Conservation (phyloP, 2,797 vertebrate genomes). For the Podarcis lilfordi region DNA sequence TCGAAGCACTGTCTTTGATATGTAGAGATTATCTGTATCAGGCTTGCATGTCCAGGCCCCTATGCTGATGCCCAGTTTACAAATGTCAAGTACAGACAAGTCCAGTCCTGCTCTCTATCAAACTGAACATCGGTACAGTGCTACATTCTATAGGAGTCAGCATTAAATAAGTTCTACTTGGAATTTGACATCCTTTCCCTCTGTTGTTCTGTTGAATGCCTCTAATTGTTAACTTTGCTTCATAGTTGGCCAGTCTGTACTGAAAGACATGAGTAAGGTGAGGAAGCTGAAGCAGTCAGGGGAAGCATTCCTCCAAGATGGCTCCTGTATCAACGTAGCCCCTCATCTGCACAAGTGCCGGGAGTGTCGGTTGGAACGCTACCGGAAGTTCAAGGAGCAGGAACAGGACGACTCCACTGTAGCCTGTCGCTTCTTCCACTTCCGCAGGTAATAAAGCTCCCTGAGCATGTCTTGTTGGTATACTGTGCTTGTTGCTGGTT, state of each 20-base stretch:
- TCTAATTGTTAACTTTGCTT: constrained; percentile 55
- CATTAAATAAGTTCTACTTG: neutral
- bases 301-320: constrained; percentile 97
- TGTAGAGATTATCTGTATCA: neutral
- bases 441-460: constrained; percentile 87
- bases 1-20: no score
- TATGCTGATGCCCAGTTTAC: neutral
- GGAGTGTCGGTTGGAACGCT: constrained; percentile 96
- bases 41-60: neutral
- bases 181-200: constrained; percentile 17
- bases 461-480: constrained; percentile 34
- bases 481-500: constrained; percentile 8
- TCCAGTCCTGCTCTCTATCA: neutral
- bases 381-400: constrained; percentile 95
- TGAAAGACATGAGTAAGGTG: constrained; percentile 96
- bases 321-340: constrained; percentile 98
- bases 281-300: constrained; percentile 97
- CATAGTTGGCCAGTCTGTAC: constrained; percentile 94
- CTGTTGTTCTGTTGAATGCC: constrained; percentile 41
- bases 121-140: neutral
- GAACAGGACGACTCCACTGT: constrained; percentile 98
- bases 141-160: neutral
- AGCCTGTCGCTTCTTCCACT: constrained; percentile 98
- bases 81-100: neutral
- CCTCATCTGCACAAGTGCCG: constrained; percentile 98